Evolutionary conservation across 1,140 invertebrate genomes (phyloP), one percentile per base, ranked within the genome.

Genomic region (Trissolcus basalis): DNA sequence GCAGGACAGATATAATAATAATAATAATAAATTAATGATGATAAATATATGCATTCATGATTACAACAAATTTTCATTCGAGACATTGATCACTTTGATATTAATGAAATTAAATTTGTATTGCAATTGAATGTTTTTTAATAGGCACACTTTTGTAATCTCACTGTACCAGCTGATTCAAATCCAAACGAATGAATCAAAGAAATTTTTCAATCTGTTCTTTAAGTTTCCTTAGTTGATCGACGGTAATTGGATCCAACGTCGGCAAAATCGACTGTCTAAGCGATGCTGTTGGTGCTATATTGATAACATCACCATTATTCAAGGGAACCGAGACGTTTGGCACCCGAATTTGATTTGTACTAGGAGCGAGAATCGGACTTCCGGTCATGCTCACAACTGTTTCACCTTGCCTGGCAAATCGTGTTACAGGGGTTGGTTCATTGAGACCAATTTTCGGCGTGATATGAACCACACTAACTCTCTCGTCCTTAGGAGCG

Each of bases 371-470:
- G 71, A 92, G 84, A 13, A 93, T 83, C 0, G 92, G 92, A 60
- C 91, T 92, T 15, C 92, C 91, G 11, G 91, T 89, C 88, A 92
- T 90, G 44, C 92, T 93, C 14, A 93, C 83, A 5, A 91, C 91
- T 85, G 92, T 91, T 86, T 93, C 92, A 0, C 92, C 92, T 63
- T 89, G 85, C 0, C 91, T 88, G 32, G 92, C 91, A 56, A 90
- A 89, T 12, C 92, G 86, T 48, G 92, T 77, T 35, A 92, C 83
- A 43, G 91, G 89, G 65, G 92, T 78, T 1, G 92, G 90, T 0
- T 90, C 90, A 51, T 92, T 90, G 0, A 90, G 90, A 44, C 89
- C 89, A 35, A 92, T 84, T 73, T 88, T 88, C 14, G 87, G 87
- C 14, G 86, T 88, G 8, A 88, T 80, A 9, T 56, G 33, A 3